Evolutionary conservation across 2,888 invertebrate genomes (phyloP), one percentile per base, ranked within the genome.

Genomic region (Cenopis cana): DNA sequence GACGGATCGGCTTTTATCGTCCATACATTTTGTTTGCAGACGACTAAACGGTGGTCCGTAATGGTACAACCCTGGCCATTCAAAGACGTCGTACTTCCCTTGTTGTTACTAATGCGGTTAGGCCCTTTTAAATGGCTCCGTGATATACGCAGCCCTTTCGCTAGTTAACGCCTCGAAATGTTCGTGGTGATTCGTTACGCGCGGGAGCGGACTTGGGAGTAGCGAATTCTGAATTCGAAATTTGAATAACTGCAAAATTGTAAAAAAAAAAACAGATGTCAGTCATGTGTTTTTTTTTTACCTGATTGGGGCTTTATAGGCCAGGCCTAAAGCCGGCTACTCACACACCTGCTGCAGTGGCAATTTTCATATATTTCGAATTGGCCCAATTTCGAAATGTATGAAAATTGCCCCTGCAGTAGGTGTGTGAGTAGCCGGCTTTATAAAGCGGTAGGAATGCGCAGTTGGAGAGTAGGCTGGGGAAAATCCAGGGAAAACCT

Each of bases 141-240:
- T 52, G 52, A 64, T 54, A 54, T 64, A 64, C 56, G 65, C 69
- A 70, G 61, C 87, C 88, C 86, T 87, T 85, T 80, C 75, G 83
- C 78, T 84, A 86, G 89, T 89, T 90, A 89, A 88, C 89, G 90
- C 88, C 82, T 85, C 82, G 84, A 83, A 87, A 85, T 82, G 85
- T 85, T 86, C 83, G 85, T 82, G 86, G 83, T 81, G 85, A 90
- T 91, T 89, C 87, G 88, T 85, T 85, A 83, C 83, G 83, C 78
- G 71, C 46, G 18, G 89, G 76, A 73, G 66, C 67, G 89, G 38
- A 88, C 69, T 77, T 46, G 57, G 68, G 62, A 54, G 14, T 36
- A 24, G 18, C n/a, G 29, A 46, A 29, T 46, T 46, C 12, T 1
- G 20, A 41, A 54, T 24, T 17, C 2, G 1, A 24, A 52, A 29